phyloP scores from a whole-genome alignment of 1,140 invertebrate species.

The Bombus sibiricus region DNA sequence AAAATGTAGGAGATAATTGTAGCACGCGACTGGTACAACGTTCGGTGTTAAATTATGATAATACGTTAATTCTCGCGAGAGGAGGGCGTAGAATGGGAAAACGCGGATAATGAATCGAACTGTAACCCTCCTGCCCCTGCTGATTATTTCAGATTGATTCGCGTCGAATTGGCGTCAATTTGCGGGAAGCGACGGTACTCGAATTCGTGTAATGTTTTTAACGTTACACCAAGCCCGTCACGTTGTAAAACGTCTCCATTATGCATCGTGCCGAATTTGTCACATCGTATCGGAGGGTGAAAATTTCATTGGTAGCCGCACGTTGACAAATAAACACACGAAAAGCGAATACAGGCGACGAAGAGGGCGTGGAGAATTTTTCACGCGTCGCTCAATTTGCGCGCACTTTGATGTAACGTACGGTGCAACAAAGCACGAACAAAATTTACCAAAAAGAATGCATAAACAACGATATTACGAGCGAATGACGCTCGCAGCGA shows the following conservation, averaged over 20 bases:
- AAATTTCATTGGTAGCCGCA: constrained; percentile 4
- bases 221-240: constrained; percentile 1
- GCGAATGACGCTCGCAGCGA: constrained; percentile 30
- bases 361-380: not conserved
- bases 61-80: constrained; percentile 3
- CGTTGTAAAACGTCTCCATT: constrained; percentile 2
- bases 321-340: not conserved
- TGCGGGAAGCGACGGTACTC: not conserved
- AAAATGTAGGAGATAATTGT: not conserved
- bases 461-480: constrained; percentile 58
- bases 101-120: constrained; percentile 6
- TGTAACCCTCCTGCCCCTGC: not conserved
- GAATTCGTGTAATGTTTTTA: constrained; percentile 2
- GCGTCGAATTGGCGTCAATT: constrained; percentile 11
- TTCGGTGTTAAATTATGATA: constrained; percentile 6
- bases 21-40: not conserved
- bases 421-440: constrained; percentile 26
- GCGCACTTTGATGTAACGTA: constrained; percentile 60
- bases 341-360: not conserved
- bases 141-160: constrained; percentile 7
- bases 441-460: constrained; percentile 55
- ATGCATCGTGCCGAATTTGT: not conserved
- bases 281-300: not conserved
- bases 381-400: constrained; percentile 35
- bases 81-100: not conserved